A percentile compares a stretch with the other conserved stretches of the same genome.
Evolutionary conservation across 53 echinoderm and acorn worm genomes (phyloP).

Genomic region (Holothuria scabra): DNA sequence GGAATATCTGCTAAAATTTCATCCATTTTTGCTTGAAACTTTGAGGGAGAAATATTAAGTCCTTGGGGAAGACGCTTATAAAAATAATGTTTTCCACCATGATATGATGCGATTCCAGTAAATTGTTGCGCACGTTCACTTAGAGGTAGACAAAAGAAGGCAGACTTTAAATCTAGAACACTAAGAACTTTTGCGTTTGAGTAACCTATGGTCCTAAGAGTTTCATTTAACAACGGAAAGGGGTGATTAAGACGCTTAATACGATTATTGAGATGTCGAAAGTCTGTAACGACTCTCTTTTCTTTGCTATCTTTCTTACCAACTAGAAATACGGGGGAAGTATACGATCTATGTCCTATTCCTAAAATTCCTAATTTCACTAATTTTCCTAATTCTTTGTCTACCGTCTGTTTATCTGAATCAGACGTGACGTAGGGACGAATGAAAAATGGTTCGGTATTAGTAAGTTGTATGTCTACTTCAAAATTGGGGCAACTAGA

Average conservation of each 20-base stretch:
- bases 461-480: too few species aligned
- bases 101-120: too few species aligned
- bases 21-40: too few species aligned
- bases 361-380: constrained; percentile 39
- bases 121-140: too few species aligned
- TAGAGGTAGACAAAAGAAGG: too few species aligned
- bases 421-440: constrained; percentile 13
- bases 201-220: neutral
- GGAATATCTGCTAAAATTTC: too few species aligned
- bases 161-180: too few species aligned
- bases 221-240: constrained; percentile 17
- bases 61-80: too few species aligned
- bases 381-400: neutral
- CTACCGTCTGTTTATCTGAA: neutral
- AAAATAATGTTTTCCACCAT: too few species aligned
- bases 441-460: neutral
- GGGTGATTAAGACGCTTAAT: constrained; percentile 31
- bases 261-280: constrained; percentile 16
- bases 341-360: neutral
- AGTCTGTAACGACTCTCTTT: constrained; percentile 44
- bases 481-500: neutral
- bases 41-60: too few species aligned
- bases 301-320: constrained; percentile 14
- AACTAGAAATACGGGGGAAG: constrained; percentile 31
- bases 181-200: constrained; percentile 15